These are phyloP conservation scores for Oreochromis niloticus DNA, from an alignment of 2,113 vertebrate species.

Conservation along the genomic window DNA sequence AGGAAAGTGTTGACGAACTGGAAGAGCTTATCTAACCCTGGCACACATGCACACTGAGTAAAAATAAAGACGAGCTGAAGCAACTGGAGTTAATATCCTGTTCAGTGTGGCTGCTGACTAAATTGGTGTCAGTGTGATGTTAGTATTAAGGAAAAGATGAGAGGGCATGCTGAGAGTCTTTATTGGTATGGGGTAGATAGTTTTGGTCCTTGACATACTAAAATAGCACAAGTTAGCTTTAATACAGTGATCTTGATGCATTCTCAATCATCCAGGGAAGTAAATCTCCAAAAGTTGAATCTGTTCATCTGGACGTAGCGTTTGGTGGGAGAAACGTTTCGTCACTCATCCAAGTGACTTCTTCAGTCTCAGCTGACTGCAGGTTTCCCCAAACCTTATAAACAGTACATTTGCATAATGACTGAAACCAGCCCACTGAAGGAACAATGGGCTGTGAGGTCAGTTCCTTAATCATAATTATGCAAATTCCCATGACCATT, in stretches of 20 bases:
- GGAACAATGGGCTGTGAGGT: too few species aligned
- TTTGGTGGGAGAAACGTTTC: too few species aligned
- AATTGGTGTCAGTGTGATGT: conserved; percentile 20
- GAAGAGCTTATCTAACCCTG: conserved; percentile 49
- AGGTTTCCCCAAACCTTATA: too few species aligned
- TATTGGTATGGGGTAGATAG: neutral
- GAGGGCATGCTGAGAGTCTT: neutral
- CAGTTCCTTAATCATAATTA: too few species aligned
- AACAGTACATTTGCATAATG: too few species aligned
- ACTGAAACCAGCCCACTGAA: too few species aligned
- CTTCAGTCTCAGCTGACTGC: too few species aligned
- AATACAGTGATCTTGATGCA: neutral
- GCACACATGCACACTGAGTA: conserved; percentile 6
- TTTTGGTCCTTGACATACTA: neutral
- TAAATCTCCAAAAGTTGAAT: too few species aligned
- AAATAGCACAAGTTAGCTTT: neutral
- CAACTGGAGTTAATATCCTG: conserved; percentile 18
- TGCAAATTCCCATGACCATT: too few species aligned
- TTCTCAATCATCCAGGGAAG: too few species aligned
- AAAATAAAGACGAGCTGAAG: conserved; percentile 38
- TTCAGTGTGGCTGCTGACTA: conserved; percentile 1
- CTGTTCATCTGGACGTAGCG: too few species aligned
- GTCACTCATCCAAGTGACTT: too few species aligned
- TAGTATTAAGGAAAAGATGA: conserved; percentile 15
- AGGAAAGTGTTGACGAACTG: conserved; percentile 14